Conservation (phyloP, 2,797 vertebrate genomes). For the Octomys mimax region DNA sequence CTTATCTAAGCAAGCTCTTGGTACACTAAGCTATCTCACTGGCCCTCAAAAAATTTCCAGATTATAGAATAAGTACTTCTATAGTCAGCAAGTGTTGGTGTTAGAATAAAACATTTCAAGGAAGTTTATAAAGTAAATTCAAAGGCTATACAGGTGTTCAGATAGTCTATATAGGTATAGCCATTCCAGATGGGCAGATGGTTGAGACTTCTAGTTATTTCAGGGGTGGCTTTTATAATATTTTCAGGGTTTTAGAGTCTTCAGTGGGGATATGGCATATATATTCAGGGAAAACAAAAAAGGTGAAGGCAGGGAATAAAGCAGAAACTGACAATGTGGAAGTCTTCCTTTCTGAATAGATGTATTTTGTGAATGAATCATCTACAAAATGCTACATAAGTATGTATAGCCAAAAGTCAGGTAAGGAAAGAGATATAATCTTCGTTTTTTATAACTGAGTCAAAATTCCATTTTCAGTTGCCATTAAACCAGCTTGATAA, state of each 20-base stretch:
- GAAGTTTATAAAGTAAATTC: not conserved
- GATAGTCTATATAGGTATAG: not conserved
- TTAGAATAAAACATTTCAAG: not conserved
- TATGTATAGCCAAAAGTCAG: not conserved
- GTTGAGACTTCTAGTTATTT: not conserved
- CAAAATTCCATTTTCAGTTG: constrained; percentile 2
- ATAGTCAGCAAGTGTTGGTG: not conserved
- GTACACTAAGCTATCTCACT: too few species aligned
- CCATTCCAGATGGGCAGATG: not conserved
- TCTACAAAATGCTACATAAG: not conserved
- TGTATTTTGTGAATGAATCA: not conserved
- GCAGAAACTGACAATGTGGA: not conserved
- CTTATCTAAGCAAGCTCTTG: too few species aligned
- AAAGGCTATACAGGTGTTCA: not conserved
- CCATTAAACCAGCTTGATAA: not conserved
- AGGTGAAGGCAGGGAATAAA: not conserved
- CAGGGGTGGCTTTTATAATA: not conserved
- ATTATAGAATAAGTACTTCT: not conserved
- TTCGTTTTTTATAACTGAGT: not conserved
- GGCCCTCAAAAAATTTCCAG: not conserved
- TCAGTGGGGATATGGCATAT: not conserved
- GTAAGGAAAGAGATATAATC: not conserved
- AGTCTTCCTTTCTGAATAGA: not conserved
- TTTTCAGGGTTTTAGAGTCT: not conserved
- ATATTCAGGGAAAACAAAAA: not conserved